These are phyloP conservation scores for Scaptomyza cyrtandrae DNA, from an alignment of 2,888 invertebrate species.

Conservation along the genomic window DNA sequence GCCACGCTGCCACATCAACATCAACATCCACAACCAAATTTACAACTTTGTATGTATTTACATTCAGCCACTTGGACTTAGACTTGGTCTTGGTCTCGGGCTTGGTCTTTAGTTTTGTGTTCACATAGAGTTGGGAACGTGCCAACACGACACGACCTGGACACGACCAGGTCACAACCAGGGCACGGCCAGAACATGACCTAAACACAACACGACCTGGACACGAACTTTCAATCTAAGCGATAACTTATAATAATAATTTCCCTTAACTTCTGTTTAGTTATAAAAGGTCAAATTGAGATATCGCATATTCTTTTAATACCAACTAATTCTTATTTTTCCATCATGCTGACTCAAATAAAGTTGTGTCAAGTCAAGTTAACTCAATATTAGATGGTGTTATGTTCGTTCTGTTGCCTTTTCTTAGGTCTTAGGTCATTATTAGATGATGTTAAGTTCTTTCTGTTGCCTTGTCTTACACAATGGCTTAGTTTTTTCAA, in stretches of 20 bases:
- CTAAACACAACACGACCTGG: background rate
- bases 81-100: conserved; percentile 8
- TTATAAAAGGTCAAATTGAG: too few species aligned
- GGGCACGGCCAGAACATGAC: too few species aligned
- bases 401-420: too few species aligned
- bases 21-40: conserved; percentile 13
- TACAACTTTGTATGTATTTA: background rate
- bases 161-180: too few species aligned
- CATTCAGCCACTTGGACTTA: conserved; percentile 15
- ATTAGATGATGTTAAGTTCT: background rate
- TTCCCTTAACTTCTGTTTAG: background rate
- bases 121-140: conserved; percentile 14
- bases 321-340: background rate
- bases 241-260: background rate
- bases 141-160: background rate
- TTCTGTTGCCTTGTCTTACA: background rate
- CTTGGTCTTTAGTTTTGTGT: background rate
- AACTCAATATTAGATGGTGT: too few species aligned
- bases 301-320: too few species aligned
- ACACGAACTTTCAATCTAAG: background rate
- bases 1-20: conserved; percentile 14
- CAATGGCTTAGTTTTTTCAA: background rate
- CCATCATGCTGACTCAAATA: background rate
- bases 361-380: background rate
- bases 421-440: background rate